phyloP scores from a whole-genome alignment of 2,888 invertebrate species.

The Apamea anceps region DNA sequence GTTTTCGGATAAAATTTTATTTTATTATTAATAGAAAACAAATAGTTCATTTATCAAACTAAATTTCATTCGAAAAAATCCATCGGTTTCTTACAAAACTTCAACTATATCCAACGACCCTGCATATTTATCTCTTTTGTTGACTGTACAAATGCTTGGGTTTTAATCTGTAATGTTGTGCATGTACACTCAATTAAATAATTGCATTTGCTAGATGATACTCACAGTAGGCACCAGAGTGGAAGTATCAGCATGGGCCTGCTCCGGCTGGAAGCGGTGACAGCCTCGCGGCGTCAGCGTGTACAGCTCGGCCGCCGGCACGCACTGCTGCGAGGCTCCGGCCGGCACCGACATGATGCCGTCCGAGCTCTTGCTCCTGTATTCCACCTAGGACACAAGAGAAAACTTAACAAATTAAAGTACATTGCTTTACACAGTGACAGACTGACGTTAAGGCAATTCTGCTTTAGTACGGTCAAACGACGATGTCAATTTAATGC shows the following conservation, averaged over 20 bases:
- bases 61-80: too few species aligned
- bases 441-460: not conserved
- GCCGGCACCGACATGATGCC: slow-evolving; percentile 87
- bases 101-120: too few species aligned
- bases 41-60: too few species aligned
- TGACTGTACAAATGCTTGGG: too few species aligned
- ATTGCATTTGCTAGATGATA: not conserved
- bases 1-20: too few species aligned
- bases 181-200: too few species aligned
- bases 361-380: slow-evolving; percentile 70
- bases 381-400: slow-evolving; percentile 81
- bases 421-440: not conserved
- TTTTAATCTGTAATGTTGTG: too few species aligned
- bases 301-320: slow-evolving; percentile 92
- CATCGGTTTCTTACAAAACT: too few species aligned
- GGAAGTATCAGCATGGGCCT: slow-evolving; percentile 68
- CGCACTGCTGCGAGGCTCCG: slow-evolving; percentile 93
- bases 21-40: too few species aligned
- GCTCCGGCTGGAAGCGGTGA: slow-evolving; percentile 92
- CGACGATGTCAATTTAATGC: not conserved
- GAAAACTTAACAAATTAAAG: not conserved
- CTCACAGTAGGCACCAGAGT: slow-evolving; percentile 65
- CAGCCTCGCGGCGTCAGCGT: slow-evolving; percentile 94
- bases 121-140: too few species aligned
- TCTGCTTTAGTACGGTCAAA: not conserved